Conservation (phyloP, 1,140 invertebrate species). For the Micrasema minimum region DNA sequence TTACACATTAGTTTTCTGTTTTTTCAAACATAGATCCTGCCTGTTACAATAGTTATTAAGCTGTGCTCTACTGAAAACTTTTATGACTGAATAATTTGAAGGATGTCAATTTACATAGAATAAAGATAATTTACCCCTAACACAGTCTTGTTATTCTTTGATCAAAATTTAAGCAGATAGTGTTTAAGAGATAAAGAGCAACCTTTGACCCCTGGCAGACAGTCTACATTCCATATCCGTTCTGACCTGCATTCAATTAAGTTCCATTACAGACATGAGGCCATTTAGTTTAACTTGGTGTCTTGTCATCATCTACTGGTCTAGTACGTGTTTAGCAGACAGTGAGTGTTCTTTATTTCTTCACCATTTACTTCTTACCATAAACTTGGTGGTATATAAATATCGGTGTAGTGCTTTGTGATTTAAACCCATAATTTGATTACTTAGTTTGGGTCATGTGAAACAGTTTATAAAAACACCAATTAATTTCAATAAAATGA, state of each 20-base stretch:
- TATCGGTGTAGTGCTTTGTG: too few species aligned
- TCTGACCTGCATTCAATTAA: slow-evolving; percentile 43
- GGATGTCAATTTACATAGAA: slow-evolving; percentile 23
- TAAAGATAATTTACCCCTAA: slow-evolving; percentile 34
- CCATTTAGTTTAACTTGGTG: slow-evolving; percentile 7
- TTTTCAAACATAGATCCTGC: neutral
- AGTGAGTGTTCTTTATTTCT: slow-evolving; percentile 27
- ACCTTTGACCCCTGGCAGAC: slow-evolving; percentile 28
- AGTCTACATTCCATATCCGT: slow-evolving; percentile 22
- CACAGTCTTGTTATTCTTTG: slow-evolving; percentile 11
- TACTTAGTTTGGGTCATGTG: too few species aligned
- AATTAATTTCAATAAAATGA: too few species aligned
- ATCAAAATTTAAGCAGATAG: slow-evolving; percentile 17
- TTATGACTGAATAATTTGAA: slow-evolving; percentile 14
- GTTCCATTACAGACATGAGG: slow-evolving; percentile 31
- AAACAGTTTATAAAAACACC: too few species aligned
- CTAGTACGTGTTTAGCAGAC: slow-evolving; percentile 10
- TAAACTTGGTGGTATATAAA: too few species aligned
- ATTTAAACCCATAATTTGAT: too few species aligned
- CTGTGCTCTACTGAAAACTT: neutral
- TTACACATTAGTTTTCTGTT: neutral
- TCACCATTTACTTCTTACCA: too few species aligned
- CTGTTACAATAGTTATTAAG: neutral
- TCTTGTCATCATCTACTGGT: slow-evolving; percentile 31
- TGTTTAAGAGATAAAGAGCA: slow-evolving; percentile 26